A percentile compares a stretch with the other conserved stretches of the same genome.
These are phyloP conservation scores for Riparia riparia DNA, from an alignment of 2,113 vertebrate genomes.

Conservation along the genomic window DNA sequence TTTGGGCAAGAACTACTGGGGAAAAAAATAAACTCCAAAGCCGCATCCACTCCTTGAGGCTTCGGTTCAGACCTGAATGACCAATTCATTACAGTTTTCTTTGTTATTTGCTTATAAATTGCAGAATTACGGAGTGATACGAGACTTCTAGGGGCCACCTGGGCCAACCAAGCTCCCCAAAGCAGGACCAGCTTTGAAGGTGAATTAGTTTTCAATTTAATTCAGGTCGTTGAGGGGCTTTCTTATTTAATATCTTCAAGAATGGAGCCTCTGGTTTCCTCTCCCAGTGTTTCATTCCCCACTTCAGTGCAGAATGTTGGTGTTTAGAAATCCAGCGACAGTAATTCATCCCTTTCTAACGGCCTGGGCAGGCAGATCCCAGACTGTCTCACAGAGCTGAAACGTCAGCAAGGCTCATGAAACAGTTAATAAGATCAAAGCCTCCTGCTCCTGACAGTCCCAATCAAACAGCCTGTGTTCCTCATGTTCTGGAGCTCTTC, in stretches of 20 bases:
- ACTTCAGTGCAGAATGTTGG: background rate
- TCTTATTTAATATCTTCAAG: background rate
- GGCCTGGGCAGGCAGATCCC: background rate
- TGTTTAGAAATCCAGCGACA: background rate
- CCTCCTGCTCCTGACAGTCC: background rate
- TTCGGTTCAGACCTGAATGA: background rate
- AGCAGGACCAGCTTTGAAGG: background rate
- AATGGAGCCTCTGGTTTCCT: background rate
- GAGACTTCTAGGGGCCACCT: background rate
- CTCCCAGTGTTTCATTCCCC: background rate
- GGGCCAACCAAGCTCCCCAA: background rate
- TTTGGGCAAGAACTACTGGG: background rate
- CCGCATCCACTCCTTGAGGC: background rate
- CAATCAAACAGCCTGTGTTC: background rate
- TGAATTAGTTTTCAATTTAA: background rate
- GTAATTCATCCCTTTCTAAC: background rate
- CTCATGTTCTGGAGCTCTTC: background rate
- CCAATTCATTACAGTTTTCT: background rate
- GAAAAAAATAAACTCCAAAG: background rate
- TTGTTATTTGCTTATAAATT: background rate
- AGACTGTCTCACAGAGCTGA: background rate
- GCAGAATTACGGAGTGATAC: background rate
- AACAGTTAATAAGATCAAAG: background rate
- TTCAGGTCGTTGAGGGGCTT: background rate
- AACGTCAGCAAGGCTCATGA: background rate